Evolutionary conservation across 1,140 invertebrate genomes (phyloP), one percentile per base, ranked within the genome.

Genomic region (Drosophila ohnishii): DNA sequence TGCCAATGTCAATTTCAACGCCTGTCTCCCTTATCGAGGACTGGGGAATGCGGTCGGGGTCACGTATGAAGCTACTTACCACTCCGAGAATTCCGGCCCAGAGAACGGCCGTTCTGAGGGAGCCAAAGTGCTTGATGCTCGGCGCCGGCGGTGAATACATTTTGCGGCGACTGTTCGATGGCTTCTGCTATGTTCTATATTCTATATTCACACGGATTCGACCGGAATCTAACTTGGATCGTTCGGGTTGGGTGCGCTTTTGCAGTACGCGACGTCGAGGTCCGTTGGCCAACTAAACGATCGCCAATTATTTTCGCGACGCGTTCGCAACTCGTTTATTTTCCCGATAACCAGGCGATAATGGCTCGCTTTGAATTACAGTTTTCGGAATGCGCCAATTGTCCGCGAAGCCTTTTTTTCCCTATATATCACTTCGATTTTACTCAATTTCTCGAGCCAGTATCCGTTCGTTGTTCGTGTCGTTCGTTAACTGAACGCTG

Each of bases 401-500:
- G 57, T 22, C 39, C 61, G 22, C 47, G 10, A 22, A 45, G 39
- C 50, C 67, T 76, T 61, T 78, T 84, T 66, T 63, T 77, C 40
- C 67, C 59, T 63, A 45, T 56, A 59, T 42, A 48, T 32, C 40
- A 11, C 16, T 56, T 69, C 9, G 63, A 25, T 70, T 44, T n/a
- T 14, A 5, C 32, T 8, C 32, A 13, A 35, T 53, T 35, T 50
- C n/a, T 30, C 51, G 44, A 70, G 75, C 53, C 63, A 65, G 64
- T 73, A 74, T 87, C 79, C 72, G 84, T 79, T 87, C 79, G 84
- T 72, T 83, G 47, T 87, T 87, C 83, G 83, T 83, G 79, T 87
- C 83, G 83, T 87, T 87, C 78, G 76, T 56, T 63, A 73, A 87
- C 84, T 87, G 76, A 86, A 78, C 51, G 32, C 45, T 16, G 39